Evolutionary conservation across 2,113 vertebrate genomes (phyloP).

Genomic region (Sorex fumeus): DNA sequence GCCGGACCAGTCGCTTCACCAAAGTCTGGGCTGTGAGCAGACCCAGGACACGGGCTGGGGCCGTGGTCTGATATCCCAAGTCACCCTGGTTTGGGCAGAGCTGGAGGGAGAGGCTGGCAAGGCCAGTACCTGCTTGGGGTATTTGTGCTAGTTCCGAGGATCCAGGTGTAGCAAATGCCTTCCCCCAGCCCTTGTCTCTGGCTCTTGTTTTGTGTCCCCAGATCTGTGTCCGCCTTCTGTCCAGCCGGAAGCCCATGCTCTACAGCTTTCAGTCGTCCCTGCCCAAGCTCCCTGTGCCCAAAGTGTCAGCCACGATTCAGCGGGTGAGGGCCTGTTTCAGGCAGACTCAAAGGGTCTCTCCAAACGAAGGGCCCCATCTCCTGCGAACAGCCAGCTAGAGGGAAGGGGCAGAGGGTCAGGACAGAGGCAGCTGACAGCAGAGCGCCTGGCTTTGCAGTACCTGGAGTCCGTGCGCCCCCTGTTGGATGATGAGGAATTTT

Average conservation of each 20-base stretch:
- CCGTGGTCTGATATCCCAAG: not conserved
- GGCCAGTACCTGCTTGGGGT: not conserved
- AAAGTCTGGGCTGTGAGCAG: constrained; percentile 94
- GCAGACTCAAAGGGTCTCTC: not conserved
- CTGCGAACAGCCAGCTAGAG: not conserved
- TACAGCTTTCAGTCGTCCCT: constrained; percentile 97
- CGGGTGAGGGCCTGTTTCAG: constrained; percentile 88
- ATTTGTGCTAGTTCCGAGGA: not conserved
- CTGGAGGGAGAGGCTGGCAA: not conserved
- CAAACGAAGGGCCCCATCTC: not conserved
- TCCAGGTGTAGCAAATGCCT: not conserved
- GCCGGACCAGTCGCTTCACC: constrained; percentile 91
- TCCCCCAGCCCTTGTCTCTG: too few relatives aligned
- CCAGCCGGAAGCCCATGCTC: constrained; percentile 93
- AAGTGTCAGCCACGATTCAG: constrained; percentile 92
- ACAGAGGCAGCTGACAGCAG: not conserved
- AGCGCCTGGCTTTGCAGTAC: constrained; percentile 89
- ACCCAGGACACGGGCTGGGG: not conserved
- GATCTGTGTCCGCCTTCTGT: constrained; percentile 86
- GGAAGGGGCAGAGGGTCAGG: not conserved
- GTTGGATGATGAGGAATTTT: constrained; percentile 90
- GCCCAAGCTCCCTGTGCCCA: constrained; percentile 94
- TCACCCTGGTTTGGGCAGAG: not conserved
- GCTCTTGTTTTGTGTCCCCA: not conserved
- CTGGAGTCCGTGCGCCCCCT: constrained; percentile 95